Conservation (phyloP, 2,888 invertebrate species). For the Notodonta ziczac region DNA sequence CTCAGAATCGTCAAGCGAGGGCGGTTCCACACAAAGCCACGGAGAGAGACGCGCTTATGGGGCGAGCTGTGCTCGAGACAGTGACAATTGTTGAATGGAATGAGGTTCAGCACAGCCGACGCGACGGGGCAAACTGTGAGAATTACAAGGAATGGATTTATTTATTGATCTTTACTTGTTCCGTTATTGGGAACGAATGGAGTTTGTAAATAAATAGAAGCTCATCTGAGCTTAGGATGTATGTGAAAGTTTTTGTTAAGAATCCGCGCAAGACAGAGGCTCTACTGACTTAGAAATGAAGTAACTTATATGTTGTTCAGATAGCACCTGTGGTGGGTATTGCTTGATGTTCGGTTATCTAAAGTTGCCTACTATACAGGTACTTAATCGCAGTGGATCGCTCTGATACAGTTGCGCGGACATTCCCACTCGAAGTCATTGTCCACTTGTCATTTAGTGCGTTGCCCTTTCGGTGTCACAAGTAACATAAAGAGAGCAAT, state of each 20-base stretch:
- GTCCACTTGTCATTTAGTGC: conserved; percentile 43
- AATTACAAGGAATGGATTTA: conserved; percentile 82
- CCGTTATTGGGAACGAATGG: conserved; percentile 70
- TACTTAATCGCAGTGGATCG: background rate
- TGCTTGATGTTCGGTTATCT: too few species aligned
- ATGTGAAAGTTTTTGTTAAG: conserved; percentile 51
- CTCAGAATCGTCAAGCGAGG: conserved; percentile 72
- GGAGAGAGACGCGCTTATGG: conserved; percentile 55
- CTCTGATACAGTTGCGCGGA: conserved; percentile 9
- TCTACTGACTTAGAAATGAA: conserved; percentile 14
- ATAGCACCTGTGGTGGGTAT: too few species aligned
- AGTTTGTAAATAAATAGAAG: conserved; percentile 67
- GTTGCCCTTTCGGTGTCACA: conserved; percentile 50
- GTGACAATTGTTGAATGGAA: conserved; percentile 71
- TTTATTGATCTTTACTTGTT: conserved; percentile 78
- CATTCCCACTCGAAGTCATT: conserved; percentile 18
- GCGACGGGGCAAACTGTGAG: conserved; percentile 71
- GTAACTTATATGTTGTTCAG: too few species aligned
- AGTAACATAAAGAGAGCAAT: conserved; percentile 55
- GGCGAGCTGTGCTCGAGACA: conserved; percentile 40
- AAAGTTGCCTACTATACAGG: too few species aligned
- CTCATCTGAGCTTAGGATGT: conserved; percentile 43
- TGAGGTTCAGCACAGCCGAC: conserved; percentile 73
- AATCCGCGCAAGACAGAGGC: conserved; percentile 47
- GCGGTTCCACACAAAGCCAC: conserved; percentile 77